phyloP scores from a whole-genome alignment of 1,140 invertebrate genomes.

The Pseudomyrmex sp. region DNA sequence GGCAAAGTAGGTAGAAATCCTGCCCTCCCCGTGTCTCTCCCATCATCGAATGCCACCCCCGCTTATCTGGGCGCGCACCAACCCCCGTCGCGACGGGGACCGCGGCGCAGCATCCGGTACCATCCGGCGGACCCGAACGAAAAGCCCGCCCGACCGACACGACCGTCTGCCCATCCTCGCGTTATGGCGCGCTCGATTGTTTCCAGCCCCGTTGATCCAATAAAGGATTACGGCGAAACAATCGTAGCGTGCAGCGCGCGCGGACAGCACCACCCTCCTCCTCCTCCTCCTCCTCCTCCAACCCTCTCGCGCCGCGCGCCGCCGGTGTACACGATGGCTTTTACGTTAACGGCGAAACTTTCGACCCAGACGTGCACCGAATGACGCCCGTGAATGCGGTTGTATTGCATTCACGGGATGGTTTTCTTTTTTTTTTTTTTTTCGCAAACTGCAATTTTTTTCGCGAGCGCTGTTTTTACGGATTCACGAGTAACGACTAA shows the following conservation, averaged over 20 bases:
- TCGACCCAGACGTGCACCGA: slow-evolving; percentile 57
- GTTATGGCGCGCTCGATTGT: slow-evolving; percentile 82
- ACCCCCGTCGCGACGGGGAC: slow-evolving; percentile 23
- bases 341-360: slow-evolving; percentile 80
- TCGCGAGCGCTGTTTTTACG: background rate
- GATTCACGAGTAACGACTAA: background rate
- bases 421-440: slow-evolving; percentile 11
- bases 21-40: slow-evolving; percentile 46
- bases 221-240: slow-evolving; percentile 84
- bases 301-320: background rate
- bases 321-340: slow-evolving; percentile 70
- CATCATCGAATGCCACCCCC: slow-evolving; percentile 62
- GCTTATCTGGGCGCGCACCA: slow-evolving; percentile 57
- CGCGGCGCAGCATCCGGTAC: slow-evolving; percentile 24
- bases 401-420: background rate
- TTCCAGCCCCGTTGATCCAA: slow-evolving; percentile 84
- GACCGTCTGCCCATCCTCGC: slow-evolving; percentile 71
- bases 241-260: slow-evolving; percentile 80
- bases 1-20: slow-evolving; percentile 83
- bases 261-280: slow-evolving; percentile 74
- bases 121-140: slow-evolving; percentile 56
- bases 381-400: slow-evolving; percentile 35
- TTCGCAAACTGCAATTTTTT: background rate
- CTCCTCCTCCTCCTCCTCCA: background rate
- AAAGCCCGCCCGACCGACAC: slow-evolving; percentile 62